phyloP scores from a whole-genome alignment of 2,888 invertebrate genomes.

The Furcula furcula region DNA sequence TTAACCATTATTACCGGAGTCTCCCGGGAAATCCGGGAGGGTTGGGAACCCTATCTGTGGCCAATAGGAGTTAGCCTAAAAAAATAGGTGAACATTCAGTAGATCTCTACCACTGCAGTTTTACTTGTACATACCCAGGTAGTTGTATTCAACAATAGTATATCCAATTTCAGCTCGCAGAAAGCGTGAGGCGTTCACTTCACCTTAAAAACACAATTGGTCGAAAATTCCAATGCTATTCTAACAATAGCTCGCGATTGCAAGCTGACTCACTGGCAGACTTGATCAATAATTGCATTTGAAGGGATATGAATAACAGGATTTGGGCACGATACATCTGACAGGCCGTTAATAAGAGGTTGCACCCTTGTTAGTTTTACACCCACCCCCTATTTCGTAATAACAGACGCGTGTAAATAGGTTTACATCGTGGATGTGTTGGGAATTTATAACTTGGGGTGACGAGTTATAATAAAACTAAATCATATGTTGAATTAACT shows the following conservation, averaged over 20 bases:
- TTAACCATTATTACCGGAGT: no score
- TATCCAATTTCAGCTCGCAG: not conserved
- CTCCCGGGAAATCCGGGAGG: no score
- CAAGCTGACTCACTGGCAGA: constrained; percentile 22
- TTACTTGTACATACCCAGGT: no score
- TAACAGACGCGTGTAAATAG: constrained; percentile 54
- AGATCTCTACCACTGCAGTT: no score
- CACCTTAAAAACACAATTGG: not conserved
- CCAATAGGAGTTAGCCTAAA: no score
- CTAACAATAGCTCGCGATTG: constrained; percentile 5
- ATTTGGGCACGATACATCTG: constrained; percentile 65
- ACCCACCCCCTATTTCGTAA: constrained; percentile 57
- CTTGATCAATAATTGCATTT: constrained; percentile 42
- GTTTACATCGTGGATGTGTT: constrained; percentile 32
- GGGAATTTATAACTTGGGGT: constrained; percentile 14
- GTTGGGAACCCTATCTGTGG: no score
- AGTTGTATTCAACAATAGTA: no score
- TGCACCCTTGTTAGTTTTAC: constrained; percentile 73
- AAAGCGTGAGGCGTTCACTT: not conserved
- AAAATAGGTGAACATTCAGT: no score
- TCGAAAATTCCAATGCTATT: not conserved
- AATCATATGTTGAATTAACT: constrained; percentile 14
- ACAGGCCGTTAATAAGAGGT: constrained; percentile 72
- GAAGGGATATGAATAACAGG: constrained; percentile 53
- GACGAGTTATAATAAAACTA: no score